These are phyloP conservation scores for Eulemur rufifrons DNA, from an alignment of 2,113 vertebrate genomes.

Conservation along the genomic window DNA sequence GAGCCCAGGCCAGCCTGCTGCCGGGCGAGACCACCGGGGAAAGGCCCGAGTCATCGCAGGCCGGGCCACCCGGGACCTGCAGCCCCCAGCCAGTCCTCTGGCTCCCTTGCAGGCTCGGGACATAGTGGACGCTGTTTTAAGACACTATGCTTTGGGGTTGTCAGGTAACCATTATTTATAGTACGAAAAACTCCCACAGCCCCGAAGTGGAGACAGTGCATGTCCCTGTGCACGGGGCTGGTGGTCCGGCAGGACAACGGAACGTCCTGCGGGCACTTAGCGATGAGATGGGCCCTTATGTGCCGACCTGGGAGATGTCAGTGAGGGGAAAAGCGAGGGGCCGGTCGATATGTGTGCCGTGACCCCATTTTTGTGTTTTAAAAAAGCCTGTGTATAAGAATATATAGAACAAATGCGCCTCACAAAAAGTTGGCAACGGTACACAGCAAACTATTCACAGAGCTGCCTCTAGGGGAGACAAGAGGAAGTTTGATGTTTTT, in stretches of 20 bases:
- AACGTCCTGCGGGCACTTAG: background rate
- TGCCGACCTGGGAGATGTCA: background rate
- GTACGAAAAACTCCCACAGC: background rate
- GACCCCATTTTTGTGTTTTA: conserved; percentile 23
- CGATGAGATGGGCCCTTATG: background rate
- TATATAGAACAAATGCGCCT: background rate
- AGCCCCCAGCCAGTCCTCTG: background rate
- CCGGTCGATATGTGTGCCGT: conserved; percentile 3
- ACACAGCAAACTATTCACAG: background rate
- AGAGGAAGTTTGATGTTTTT: background rate
- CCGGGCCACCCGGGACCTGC: background rate
- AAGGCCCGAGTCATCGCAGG: background rate
- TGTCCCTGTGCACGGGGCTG: accelerated
- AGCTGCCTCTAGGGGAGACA: background rate
- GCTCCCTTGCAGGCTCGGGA: background rate
- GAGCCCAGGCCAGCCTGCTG: background rate
- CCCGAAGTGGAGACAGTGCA: background rate
- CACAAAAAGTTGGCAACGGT: background rate
- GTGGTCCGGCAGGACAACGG: background rate
- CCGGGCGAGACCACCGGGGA: background rate
- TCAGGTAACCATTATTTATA: conserved; percentile 19
- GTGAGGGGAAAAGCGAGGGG: background rate
- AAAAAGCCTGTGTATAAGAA: background rate
- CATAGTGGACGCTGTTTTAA: background rate
- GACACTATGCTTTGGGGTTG: background rate